A percentile compares a stretch with the other conserved stretches of the same genome.
Evolutionary conservation across 30 jellyfish, hydroid and myxozoan species (phyloP).

Genomic region (Calvadosia cruxmelitensis): DNA sequence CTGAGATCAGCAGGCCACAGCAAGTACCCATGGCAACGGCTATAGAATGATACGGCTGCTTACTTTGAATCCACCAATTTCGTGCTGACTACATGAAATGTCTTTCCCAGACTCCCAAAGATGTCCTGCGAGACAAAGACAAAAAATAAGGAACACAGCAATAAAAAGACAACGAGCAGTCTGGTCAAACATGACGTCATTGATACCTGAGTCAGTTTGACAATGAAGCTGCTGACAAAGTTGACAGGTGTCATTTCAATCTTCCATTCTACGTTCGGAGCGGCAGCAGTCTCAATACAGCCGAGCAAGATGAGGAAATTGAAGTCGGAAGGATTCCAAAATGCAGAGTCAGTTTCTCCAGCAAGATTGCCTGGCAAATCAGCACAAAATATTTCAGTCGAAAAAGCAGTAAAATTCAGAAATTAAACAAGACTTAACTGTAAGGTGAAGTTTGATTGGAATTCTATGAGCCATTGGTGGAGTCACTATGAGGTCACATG

Average conservation of each 20-base stretch:
- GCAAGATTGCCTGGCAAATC: conserved; percentile 59
- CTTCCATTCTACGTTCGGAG: conserved; percentile 78
- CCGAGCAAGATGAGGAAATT: conserved; percentile 48
- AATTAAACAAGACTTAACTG: no score
- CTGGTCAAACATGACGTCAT: no score
- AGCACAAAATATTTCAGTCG: no score
- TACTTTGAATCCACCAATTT: conserved; percentile 77
- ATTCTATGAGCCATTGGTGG: no score
- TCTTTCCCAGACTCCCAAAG: conserved; percentile 76
- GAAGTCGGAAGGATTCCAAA: conserved; percentile 78
- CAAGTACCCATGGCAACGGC: not conserved
- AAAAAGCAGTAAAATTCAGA: no score
- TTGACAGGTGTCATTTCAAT: conserved; percentile 94
- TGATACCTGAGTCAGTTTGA: conserved; percentile 81
- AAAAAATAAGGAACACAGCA: not conserved
- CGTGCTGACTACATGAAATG: conserved; percentile 54
- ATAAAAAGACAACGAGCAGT: no score
- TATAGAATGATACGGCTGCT: not conserved
- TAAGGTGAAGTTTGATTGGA: no score
- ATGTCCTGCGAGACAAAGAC: conserved; percentile 28
- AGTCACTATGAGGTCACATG: no score
- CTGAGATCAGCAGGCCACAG: not conserved
- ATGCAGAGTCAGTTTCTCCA: conserved; percentile 53
- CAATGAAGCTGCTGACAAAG: conserved; percentile 73
- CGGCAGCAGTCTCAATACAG: conserved; percentile 50